Evolutionary conservation across 2,888 invertebrate genomes (phyloP), one percentile per base, ranked within the genome.

Genomic region (Zele albiditarsus): DNA sequence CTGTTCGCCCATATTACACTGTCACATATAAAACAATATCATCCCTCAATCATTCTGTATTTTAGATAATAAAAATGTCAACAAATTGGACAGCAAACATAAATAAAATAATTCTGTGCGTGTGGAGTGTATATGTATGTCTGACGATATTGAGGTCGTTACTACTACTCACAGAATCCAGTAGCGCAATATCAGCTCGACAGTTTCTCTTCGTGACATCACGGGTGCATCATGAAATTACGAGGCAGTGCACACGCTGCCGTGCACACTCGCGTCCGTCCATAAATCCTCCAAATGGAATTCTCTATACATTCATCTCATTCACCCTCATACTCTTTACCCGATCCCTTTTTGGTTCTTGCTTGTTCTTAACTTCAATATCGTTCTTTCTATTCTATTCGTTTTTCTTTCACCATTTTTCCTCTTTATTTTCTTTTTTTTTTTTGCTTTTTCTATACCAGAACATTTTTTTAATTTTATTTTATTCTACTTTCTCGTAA

Each of bases 251-350:
- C 68, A 68, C 68, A 65, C 53, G n/a, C 57, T 33, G 53, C 42
- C 63, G 38, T 70, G 81, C 60, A 60, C 81, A 78, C 79, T 77
- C 75, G 49, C 80, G 80, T 79, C 77, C 78, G 75, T 78, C 80
- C 82, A 83, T 85, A 84, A 85, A 85, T 85, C 83, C 80, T 81
- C 80, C 77, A 81, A 85, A 85, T 85, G 84, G 81, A 83, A 83
- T 81, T 80, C 77, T 68, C 74, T 76, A 74, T 77, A 74, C 73
- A 69, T 68, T 70, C 74, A 31, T 57, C 49, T 72, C 33, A 57
- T 28, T 67, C 62, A 6, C 42, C 63, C 31, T 38, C 71, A 49
- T 5, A 65, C 38, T 67, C 28, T 70, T 49, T 60, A 27, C 57
- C 6, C 14, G 16, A 16, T 46, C 4, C n/a, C n/a, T 53, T 20